These are phyloP conservation scores for Chaetophractus vellerosus DNA, from an alignment of 2,797 vertebrate genomes.

Conservation along the genomic window DNA sequence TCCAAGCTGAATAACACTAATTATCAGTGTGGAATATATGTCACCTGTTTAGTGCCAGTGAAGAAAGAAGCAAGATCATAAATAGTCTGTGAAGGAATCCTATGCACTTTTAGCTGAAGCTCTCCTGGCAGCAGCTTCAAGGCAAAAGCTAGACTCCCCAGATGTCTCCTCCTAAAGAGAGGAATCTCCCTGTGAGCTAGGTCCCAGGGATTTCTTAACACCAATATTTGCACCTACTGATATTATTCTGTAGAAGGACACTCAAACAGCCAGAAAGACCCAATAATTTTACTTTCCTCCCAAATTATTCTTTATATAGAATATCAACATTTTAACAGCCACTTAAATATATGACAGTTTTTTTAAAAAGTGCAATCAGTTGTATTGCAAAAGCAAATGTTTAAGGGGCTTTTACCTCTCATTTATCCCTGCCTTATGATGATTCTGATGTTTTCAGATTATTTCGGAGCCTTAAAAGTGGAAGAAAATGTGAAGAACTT, in stretches of 20 bases:
- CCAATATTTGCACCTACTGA: neutral
- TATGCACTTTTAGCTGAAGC: neutral
- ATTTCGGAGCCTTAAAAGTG: neutral
- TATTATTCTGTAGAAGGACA: neutral
- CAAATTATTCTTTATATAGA: constrained; percentile 19
- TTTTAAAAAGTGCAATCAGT: neutral
- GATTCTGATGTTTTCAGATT: constrained; percentile 14
- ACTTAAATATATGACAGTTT: neutral
- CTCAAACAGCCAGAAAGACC: neutral
- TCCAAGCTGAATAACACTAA: neutral
- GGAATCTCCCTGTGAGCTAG: neutral
- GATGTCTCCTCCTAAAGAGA: neutral
- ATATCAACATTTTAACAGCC: constrained; percentile 5
- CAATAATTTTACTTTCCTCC: neutral
- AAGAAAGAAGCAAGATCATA: neutral
- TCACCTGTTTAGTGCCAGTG: neutral
- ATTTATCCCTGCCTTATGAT: neutral
- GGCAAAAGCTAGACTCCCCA: neutral
- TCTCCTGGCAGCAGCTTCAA: neutral
- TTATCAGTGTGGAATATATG: neutral
- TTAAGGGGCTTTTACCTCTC: neutral
- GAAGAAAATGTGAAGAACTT: constrained; percentile 10
- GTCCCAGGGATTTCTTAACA: neutral
- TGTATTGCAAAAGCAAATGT: neutral
- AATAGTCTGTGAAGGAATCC: neutral